Evolutionary conservation across 1,140 invertebrate species (phyloP).

Genomic region (Meteorus sp.): DNA sequence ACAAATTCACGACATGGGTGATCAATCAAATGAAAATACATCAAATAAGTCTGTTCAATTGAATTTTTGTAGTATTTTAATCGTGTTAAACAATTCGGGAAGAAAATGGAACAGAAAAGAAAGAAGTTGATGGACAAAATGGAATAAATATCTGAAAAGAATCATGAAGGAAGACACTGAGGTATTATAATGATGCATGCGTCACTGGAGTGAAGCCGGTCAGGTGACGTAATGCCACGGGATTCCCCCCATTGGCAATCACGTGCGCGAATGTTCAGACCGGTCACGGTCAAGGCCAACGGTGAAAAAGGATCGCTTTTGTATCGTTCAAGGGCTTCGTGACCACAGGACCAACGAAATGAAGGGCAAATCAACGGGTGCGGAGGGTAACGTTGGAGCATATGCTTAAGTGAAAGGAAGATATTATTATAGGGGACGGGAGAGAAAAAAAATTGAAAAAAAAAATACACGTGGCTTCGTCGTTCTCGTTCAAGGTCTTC

Average conservation of each 20-base stretch:
- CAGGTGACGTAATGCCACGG: constrained; percentile 26
- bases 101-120: too few relatives aligned
- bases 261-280: constrained; percentile 20
- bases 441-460: not conserved
- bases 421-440: not conserved
- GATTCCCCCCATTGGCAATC: constrained; percentile 23
- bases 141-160: not conserved
- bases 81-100: too few relatives aligned
- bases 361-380: not conserved
- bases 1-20: too few relatives aligned
- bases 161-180: not conserved
- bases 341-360: constrained; percentile 15
- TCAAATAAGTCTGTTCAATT: too few relatives aligned
- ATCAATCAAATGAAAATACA: too few relatives aligned
- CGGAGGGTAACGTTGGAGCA: not conserved
- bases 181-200: not conserved
- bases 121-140: too few relatives aligned
- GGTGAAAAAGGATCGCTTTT: constrained; percentile 25
- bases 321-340: constrained; percentile 21
- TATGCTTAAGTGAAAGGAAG: not conserved
- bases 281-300: constrained; percentile 30
- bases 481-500: constrained; percentile 4
- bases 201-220: constrained; percentile 7
- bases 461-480: constrained; percentile 15
- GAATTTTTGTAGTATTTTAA: too few relatives aligned